Evolutionary conservation across 2,113 vertebrate species (phyloP).

Genomic region (Lamprotornis superbus): DNA sequence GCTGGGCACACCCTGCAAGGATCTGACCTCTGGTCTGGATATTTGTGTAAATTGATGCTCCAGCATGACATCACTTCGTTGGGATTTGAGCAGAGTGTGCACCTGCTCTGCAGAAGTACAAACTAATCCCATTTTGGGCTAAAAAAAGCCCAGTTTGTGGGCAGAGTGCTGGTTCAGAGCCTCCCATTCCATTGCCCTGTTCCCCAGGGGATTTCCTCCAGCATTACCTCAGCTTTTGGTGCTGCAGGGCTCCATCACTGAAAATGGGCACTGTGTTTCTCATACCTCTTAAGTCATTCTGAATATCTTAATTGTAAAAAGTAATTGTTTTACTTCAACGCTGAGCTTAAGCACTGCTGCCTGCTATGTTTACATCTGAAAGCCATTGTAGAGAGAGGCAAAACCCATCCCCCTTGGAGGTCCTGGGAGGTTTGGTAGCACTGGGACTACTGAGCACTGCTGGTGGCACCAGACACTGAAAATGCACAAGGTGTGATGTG

Average conservation of each 20-base stretch:
- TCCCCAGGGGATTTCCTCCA: neutral
- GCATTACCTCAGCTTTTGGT: neutral
- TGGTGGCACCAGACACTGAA: fast-evolving
- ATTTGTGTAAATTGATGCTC: neutral
- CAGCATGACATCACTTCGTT: neutral
- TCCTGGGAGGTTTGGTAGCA: neutral
- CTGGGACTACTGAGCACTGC: neutral
- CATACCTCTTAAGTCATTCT: neutral
- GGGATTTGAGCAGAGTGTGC: neutral
- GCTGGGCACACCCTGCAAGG: neutral
- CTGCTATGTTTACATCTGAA: neutral
- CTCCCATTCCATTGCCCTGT: neutral
- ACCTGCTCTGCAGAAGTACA: neutral
- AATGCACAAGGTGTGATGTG: fast-evolving
- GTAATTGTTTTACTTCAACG: neutral
- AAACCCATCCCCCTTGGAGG: too few relatives aligned
- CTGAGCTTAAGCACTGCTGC: neutral
- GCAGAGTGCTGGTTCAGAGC: neutral
- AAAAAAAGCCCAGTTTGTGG: neutral
- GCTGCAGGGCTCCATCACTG: neutral
- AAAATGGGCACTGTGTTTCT: neutral
- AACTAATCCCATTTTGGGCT: neutral
- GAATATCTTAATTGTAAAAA: neutral
- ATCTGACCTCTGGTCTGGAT: neutral
- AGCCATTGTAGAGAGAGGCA: neutral